These are phyloP conservation scores for Pogonocichla stellata DNA, from an alignment of 2,113 vertebrate genomes.

Conservation along the genomic window DNA sequence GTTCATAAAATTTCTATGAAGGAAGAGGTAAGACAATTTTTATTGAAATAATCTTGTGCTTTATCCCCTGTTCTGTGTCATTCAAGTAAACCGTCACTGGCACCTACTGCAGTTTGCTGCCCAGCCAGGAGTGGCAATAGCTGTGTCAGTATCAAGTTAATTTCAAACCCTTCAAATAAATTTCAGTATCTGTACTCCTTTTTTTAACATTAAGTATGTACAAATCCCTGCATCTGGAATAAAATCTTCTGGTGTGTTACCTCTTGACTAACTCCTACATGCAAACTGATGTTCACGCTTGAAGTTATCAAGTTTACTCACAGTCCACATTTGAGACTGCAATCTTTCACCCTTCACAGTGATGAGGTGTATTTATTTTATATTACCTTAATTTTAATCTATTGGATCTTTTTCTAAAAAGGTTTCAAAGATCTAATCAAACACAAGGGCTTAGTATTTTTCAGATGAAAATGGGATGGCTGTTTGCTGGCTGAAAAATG, in stretches of 20 bases:
- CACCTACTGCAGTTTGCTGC: not conserved
- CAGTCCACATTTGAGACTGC: not conserved
- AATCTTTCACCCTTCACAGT: not conserved
- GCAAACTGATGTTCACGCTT: not conserved
- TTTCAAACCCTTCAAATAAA: not conserved
- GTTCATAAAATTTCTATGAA: not conserved
- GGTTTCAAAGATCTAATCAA: not conserved
- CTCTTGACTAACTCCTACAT: not conserved
- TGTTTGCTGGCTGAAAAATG: not conserved
- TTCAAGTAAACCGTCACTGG: not conserved
- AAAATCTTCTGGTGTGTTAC: not conserved
- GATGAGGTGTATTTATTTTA: not conserved
- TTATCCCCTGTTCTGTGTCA: not conserved
- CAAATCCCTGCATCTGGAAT: not conserved
- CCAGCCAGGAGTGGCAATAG: not conserved
- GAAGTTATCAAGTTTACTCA: not conserved
- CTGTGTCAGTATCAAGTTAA: not conserved
- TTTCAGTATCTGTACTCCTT: not conserved
- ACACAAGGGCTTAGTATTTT: not conserved
- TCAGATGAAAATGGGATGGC: not conserved
- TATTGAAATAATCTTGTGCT: not conserved
- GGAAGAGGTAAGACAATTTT: not conserved
- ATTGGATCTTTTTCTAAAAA: not conserved
- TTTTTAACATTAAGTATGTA: not conserved
- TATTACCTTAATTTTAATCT: not conserved